Conservation (phyloP, 2,797 vertebrate species). For the Sphenodon punctatus region DNA sequence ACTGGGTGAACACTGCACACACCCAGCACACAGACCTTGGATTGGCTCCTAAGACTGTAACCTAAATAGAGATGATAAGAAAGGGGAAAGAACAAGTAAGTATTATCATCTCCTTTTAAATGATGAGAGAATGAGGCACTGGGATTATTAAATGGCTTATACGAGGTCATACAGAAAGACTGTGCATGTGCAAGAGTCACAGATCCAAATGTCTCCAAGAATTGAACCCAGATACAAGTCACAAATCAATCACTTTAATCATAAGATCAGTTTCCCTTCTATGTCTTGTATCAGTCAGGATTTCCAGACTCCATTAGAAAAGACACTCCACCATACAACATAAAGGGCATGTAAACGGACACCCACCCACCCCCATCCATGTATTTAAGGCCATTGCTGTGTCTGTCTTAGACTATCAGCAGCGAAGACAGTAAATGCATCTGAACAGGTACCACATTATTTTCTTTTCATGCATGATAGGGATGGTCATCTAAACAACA, state of each 20-base stretch:
- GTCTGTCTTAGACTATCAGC: too few relatives aligned
- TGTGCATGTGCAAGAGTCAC: not conserved
- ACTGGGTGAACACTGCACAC: too few relatives aligned
- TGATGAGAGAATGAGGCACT: not conserved
- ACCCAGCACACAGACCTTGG: too few relatives aligned
- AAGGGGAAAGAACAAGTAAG: not conserved
- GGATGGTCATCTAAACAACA: too few relatives aligned
- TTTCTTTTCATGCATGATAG: too few relatives aligned
- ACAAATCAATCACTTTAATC: not conserved
- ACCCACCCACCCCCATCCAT: too few relatives aligned
- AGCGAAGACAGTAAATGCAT: too few relatives aligned
- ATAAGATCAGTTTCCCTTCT: not conserved
- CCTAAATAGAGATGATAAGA: not conserved
- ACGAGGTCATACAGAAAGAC: not conserved
- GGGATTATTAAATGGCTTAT: too few relatives aligned
- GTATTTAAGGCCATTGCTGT: too few relatives aligned
- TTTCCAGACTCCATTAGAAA: not conserved
- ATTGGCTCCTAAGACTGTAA: too few relatives aligned
- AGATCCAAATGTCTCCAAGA: too few relatives aligned
- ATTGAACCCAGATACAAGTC: not conserved
- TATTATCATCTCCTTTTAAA: not conserved
- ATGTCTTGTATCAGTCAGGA: fast-evolving
- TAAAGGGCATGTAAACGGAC: not conserved
- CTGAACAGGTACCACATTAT: too few relatives aligned
- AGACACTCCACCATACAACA: not conserved